Evolutionary conservation across 2,888 invertebrate genomes (phyloP), one percentile per base, ranked within the genome.

Genomic region (Drosophila glabriapex): DNA sequence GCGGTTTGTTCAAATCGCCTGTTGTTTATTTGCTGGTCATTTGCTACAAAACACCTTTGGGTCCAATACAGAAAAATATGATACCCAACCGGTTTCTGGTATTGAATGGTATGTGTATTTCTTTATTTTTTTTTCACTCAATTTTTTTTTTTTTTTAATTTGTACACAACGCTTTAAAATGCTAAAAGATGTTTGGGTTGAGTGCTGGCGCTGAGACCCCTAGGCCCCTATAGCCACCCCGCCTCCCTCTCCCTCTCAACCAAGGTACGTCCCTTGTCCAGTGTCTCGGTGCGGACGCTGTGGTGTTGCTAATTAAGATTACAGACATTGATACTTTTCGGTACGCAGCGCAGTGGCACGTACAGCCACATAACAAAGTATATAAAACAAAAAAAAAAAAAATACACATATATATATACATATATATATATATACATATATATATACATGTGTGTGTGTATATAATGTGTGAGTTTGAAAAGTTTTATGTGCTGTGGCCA

Each of bases 271-370:
- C 33, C 25, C 28, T 22, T 59, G 61, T 22, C 58, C 58, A 53
- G 65, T 43, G 37, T 33, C 19, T 35, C 25, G 55, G 16, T 52
- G 37, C 31, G 66, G 63, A 66, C 76, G 68, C 83, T 83, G 77
- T 62, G 86, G 89, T 86, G 89, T 86, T 89, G 87, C 85, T 86
- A 86, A 86, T 86, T 86, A 86, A 86, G 85, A 86, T 86, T 86
- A 86, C 85, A 86, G 85, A 86, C 85, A 89, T 86, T 82, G 85
- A 86, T 86, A 86, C 89, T 89, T 85, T 89, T 80, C 68, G 76
- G 76, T 75, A 75, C 67, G 88, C 88, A 35, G 5, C 54, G 35
- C 54, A 85, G 89, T 85, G 85, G 85, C 85, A 85, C 89, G 85
- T 85, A 77, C 72, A 74, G 66, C 69, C 65, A 67, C 61, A 82